Percentiles rank a stretch among this genome's conserved stretches.
These are phyloP conservation scores for Channa argus DNA, from an alignment of 2,113 vertebrate species.

Conservation along the genomic window DNA sequence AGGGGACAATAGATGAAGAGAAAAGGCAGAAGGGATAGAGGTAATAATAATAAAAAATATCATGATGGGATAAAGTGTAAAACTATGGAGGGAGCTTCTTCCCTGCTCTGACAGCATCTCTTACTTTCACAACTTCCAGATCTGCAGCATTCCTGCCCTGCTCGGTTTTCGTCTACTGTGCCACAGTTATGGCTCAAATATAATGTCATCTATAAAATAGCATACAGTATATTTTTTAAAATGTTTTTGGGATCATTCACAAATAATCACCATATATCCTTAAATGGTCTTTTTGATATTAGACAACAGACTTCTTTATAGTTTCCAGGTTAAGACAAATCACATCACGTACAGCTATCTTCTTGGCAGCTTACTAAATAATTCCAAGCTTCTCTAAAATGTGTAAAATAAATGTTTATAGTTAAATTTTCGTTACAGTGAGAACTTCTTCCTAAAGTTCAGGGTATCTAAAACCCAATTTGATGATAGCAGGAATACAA, in stretches of 20 bases:
- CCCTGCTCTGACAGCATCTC: conserved; percentile 3
- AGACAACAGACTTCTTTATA: background rate
- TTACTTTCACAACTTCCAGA: conserved; percentile 22
- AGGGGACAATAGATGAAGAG: conserved; percentile 10
- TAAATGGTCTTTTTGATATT: too few relatives aligned
- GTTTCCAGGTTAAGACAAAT: background rate
- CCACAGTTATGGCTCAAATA: conserved; percentile 21
- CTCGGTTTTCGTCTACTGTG: conserved; percentile 3
- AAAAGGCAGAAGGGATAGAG: background rate
- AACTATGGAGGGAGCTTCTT: conserved; percentile 9
- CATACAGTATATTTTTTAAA: background rate
- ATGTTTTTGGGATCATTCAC: background rate
- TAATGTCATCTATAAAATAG: background rate
- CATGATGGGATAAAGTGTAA: conserved; percentile 17
- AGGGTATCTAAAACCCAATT: background rate
- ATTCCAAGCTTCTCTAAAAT: too few relatives aligned
- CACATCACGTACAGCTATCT: background rate
- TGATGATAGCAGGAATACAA: background rate
- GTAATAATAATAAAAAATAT: conserved; percentile 37
- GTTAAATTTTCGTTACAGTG: background rate
- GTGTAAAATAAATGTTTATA: too few relatives aligned
- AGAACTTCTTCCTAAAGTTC: background rate
- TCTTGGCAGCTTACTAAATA: too few relatives aligned
- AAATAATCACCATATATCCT: background rate
- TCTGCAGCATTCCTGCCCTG: conserved; percentile 10